Evolutionary conservation across 1,140 invertebrate genomes (phyloP), one percentile per base, ranked within the genome.

Genomic region (Paramacrobiotus metropolitanus): DNA sequence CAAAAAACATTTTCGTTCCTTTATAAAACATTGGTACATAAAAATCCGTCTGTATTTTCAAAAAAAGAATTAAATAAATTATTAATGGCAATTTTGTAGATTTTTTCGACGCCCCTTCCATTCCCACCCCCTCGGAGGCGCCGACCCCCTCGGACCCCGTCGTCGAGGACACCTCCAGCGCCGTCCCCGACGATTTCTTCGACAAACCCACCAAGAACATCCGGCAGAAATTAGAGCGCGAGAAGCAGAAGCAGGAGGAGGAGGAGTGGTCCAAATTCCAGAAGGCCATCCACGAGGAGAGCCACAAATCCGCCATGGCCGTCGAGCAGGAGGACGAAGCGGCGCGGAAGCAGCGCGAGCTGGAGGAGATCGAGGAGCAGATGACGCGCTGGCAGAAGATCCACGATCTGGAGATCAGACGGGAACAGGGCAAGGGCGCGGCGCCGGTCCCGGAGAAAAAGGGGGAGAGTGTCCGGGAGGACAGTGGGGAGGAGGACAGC

Each of bases 181-280:
- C 28, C 24, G 4, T 55, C 24, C 48, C 48, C 4, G 48, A 55
- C 15, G 28, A 55, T 28, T 55, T 55, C 48, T 55, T 55, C 48
- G 48, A 55, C 24, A 55, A 55, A 4, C 48, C 48, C 4, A 55
- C 48, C 15, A 55, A 55, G 48, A 55, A 55, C 24, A 55, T 55
- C 48, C 4, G 4, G 15, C 48, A 55, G 28, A 55, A 55, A 55
- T 24, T 20, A 24, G 48, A 55, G 28, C 48, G 48, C 48, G 48
- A 55, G 48, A 55, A 55, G 48, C 15, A 55, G 24, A 24, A 9
- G 15, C 48, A 20, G 48, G 48, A 15, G 15, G 48, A 55, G 24
- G 48, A 55, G 4, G 48, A 55, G 28, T 55, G 48, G 48, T 28
- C 24, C 15, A 55, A 55, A 55, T 55, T 55, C 48, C 48, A 55